Percentiles rank a stretch among this genome's conserved stretches.
Conservation (phyloP, 2,797 vertebrate genomes). For the Champsocephalus esox region DNA sequence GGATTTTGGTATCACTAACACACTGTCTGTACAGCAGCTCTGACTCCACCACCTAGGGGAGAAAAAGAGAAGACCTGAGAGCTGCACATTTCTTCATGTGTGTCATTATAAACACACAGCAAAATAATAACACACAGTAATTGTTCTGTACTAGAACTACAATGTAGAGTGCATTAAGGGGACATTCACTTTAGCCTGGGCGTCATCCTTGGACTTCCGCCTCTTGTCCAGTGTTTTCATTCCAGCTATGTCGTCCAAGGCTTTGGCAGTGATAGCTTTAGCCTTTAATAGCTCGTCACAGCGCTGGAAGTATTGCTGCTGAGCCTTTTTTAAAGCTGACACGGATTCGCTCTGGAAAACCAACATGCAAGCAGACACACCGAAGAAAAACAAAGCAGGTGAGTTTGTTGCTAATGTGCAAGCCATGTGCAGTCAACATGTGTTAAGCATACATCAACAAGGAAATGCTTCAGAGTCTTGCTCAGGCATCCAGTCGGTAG, state of each 20-base stretch:
- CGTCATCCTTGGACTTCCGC: conserved; percentile 91
- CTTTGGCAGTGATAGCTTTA: conserved; percentile 84
- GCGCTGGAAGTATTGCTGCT: conserved; percentile 90
- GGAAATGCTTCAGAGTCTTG: conserved; percentile 5
- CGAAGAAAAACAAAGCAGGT: not conserved
- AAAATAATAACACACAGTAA: not conserved
- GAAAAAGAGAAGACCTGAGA: conserved; percentile 18
- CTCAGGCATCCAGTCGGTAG: conserved; percentile 4
- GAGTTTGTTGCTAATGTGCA: not conserved
- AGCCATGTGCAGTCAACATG: not conserved
- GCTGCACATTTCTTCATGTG: not conserved
- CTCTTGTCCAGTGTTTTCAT: conserved; percentile 92
- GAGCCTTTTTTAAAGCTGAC: conserved; percentile 87
- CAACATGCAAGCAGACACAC: conserved; percentile 4
- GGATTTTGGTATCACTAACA: conserved; percentile 84
- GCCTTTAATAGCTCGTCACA: conserved; percentile 91
- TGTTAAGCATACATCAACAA: conserved; percentile 12
- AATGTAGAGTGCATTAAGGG: not conserved
- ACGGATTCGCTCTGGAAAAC: conserved; percentile 85
- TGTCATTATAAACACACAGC: not conserved
- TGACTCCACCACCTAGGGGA: conserved; percentile 83
- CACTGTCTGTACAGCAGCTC: conserved; percentile 86
- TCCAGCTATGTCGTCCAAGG: conserved; percentile 83
- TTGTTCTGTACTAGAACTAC: not conserved
- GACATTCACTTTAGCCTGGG: conserved; percentile 86